Evolutionary conservation across 2,888 invertebrate species (phyloP).

Genomic region (Athripsodes cinereus): DNA sequence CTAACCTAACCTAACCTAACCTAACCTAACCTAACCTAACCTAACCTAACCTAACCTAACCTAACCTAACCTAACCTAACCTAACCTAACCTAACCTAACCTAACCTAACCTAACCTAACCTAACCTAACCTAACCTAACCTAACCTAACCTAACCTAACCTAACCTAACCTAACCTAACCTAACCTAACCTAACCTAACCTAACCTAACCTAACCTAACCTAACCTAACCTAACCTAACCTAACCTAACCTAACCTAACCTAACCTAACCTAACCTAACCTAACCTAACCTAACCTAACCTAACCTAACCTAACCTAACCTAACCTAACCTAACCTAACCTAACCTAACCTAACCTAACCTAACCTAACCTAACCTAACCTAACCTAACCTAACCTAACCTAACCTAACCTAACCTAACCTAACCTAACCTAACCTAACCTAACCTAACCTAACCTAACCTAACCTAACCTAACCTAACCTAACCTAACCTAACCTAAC

Average conservation of each 20-base stretch:
- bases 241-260: slow-evolving; percentile 23
- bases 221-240: slow-evolving; percentile 28
- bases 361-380: slow-evolving; percentile 25
- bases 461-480: slow-evolving; percentile 25
- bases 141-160: slow-evolving; percentile 28
- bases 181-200: slow-evolving; percentile 25
- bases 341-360: slow-evolving; percentile 26
- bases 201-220: slow-evolving; percentile 22
- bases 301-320: slow-evolving; percentile 22
- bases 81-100: not conserved
- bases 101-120: slow-evolving; percentile 27
- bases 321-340: slow-evolving; percentile 26
- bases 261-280: slow-evolving; percentile 26
- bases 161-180: slow-evolving; percentile 28
- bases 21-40: slow-evolving; percentile 26
- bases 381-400: slow-evolving; percentile 26
- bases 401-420: slow-evolving; percentile 26
- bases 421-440: slow-evolving; percentile 22
- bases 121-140: slow-evolving; percentile 26
- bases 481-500: slow-evolving; percentile 23
- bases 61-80: slow-evolving; percentile 28
- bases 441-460: slow-evolving; percentile 20
- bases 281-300: slow-evolving; percentile 25
- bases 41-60: slow-evolving; percentile 27
- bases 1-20: slow-evolving; percentile 27